These are phyloP conservation scores for Oscheius sp. DNA, from an alignment of 1,140 invertebrate genomes.

Conservation along the genomic window DNA sequence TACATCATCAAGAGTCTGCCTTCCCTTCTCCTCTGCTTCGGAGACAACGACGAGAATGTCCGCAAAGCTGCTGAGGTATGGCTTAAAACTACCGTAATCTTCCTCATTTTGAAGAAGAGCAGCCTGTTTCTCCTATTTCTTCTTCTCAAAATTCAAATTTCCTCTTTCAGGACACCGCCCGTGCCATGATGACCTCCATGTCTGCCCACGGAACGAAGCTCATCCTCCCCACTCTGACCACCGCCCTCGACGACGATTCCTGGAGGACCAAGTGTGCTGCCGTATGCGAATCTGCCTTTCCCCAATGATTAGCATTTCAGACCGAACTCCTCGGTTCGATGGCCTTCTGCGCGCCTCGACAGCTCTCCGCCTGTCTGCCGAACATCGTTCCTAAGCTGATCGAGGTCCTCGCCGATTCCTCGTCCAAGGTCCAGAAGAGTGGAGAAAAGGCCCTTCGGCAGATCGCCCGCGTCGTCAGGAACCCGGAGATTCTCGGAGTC, in stretches of 20 bases:
- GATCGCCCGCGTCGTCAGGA: slow-evolving; percentile 89
- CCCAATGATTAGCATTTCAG: not conserved
- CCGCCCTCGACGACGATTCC: slow-evolving; percentile 89
- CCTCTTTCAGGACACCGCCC: slow-evolving; percentile 66
- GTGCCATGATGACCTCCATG: slow-evolving; percentile 92
- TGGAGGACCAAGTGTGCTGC: slow-evolving; percentile 98
- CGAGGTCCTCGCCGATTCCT: slow-evolving; percentile 90
- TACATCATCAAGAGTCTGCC: slow-evolving; percentile 96
- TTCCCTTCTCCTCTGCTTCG: slow-evolving; percentile 89
- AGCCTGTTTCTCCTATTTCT: too few relatives aligned
- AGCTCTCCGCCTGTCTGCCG: slow-evolving; percentile 91
- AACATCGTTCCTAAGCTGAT: slow-evolving; percentile 97
- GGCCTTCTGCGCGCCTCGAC: slow-evolving; percentile 87
- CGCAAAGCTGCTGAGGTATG: slow-evolving; percentile 83
- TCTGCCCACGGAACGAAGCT: slow-evolving; percentile 95
- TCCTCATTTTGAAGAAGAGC: not conserved
- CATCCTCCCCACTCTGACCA: slow-evolving; percentile 67
- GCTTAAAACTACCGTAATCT: too few relatives aligned
- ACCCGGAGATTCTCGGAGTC: slow-evolving; percentile 87
- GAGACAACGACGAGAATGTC: slow-evolving; percentile 79
- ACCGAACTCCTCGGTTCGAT: slow-evolving; percentile 79
- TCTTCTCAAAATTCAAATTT: slow-evolving; percentile 51
- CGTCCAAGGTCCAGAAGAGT: slow-evolving; percentile 68
- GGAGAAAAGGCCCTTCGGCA: slow-evolving; percentile 89
- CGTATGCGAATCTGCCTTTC: slow-evolving; percentile 69